Evolutionary conservation across 2,113 vertebrate genomes (phyloP), one percentile per base, ranked within the genome.

Genomic region (Grantiella picta): DNA sequence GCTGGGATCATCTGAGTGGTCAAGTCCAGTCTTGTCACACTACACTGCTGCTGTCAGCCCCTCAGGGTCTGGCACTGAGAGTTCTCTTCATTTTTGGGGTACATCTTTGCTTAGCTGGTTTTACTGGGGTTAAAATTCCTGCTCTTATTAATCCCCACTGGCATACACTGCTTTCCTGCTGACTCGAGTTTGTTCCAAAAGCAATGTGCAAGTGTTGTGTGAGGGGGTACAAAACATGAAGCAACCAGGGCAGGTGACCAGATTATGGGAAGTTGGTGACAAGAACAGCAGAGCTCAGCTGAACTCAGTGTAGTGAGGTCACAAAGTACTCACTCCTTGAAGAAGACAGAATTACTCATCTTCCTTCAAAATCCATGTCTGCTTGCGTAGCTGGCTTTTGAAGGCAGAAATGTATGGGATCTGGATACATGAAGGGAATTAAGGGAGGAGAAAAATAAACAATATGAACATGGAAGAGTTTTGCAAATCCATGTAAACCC

Each of bases 61-160:
- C 82, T 80, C 56, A 16, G 72, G 79, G 45, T 72, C 75, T 95
- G 88, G 66, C 80, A 73, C 35, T 2, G 6, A 80, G 63, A 49
- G 36, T 40, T 85, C 61, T 45, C 53, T 73, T 54, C 54, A 17
- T 63, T 93, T 95, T 89, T 71, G 72, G 91, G 95, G 47, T 68
- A 45, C 68, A 94, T 92, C 71, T 93, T 80, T 83, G 94, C 68
- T 86, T 88, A 91, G 87, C 87, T 93, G 83, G 93, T 95, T 95
- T 94, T 82, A 71, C 86, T 86, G 76, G 90, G 88, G 71, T 83
- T 80, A 61, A 85, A 94, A 82, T 66, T 90, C 60, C 64, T 70
- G 60, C 89, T 92, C 35, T 90, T 88, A 61, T 65, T 95, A 85
- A 59, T 93, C 66, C 63, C 35, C 50, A 61, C 38, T 90, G 79